Percentiles rank a stretch among this genome's conserved stretches.
These are phyloP conservation scores for Gallinago nigripennis DNA, from an alignment of 2,797 vertebrate genomes.

Conservation along the genomic window DNA sequence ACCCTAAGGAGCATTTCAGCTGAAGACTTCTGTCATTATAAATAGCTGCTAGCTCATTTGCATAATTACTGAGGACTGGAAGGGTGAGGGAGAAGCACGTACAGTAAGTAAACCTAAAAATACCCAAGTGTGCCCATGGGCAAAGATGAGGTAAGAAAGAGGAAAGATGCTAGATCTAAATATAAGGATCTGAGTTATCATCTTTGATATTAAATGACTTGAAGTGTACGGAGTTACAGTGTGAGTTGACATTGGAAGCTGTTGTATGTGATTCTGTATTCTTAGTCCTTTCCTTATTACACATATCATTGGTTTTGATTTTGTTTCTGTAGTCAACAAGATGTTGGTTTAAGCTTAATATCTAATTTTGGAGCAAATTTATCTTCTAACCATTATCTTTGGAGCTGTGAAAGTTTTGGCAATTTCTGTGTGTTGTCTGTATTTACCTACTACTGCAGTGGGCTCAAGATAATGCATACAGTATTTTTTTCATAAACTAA, in stretches of 20 bases:
- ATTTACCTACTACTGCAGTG: neutral
- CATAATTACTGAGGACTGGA: neutral
- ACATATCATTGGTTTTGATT: neutral
- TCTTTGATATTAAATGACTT: neutral
- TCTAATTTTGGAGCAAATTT: neutral
- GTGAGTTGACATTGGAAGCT: neutral
- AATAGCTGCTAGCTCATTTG: neutral
- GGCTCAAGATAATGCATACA: neutral
- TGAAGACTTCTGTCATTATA: neutral
- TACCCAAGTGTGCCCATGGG: neutral
- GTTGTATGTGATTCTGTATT: neutral
- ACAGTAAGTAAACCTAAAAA: neutral
- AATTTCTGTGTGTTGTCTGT: neutral
- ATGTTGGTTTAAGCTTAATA: neutral
- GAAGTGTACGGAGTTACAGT: neutral
- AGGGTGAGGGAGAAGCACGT: neutral
- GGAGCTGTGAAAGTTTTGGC: neutral
- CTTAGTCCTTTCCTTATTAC: neutral
- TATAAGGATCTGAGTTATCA: neutral
- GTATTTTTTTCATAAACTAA: neutral
- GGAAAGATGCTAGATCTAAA: neutral
- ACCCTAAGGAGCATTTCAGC: neutral
- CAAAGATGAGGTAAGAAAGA: neutral
- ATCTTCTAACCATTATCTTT: neutral
- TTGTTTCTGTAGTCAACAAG: neutral